Conservation (phyloP, 2,888 invertebrate genomes). For the Archaeoteleia sp. region DNA sequence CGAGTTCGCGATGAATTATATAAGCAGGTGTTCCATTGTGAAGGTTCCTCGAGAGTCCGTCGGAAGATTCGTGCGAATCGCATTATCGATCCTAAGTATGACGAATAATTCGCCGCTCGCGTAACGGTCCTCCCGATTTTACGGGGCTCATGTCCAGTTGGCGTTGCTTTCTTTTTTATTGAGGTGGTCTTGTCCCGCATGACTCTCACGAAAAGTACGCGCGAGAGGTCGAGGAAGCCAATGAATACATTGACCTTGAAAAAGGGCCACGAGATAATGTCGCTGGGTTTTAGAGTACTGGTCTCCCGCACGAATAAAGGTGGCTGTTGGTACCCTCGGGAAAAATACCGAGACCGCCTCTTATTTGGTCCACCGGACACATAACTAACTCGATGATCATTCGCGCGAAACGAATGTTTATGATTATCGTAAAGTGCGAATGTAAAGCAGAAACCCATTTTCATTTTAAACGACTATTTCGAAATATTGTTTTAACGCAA, state of each 20-base stretch:
- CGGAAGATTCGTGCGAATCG: conserved; percentile 15
- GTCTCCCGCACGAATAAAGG: conserved; percentile 22
- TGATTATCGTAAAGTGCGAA: conserved; percentile 43
- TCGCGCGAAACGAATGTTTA: conserved; percentile 38
- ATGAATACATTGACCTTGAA: conserved; percentile 66
- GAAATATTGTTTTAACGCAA: conserved; percentile 20
- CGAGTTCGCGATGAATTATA: conserved; percentile 1
- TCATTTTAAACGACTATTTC: conserved; percentile 12
- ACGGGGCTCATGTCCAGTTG: conserved; percentile 16
- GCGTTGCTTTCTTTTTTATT: conserved; percentile 16
- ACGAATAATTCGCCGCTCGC: conserved; percentile 15
- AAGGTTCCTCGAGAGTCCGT: not conserved
- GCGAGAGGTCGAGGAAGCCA: conserved; percentile 61
- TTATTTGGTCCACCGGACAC: conserved; percentile 20
- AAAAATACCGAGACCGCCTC: conserved; percentile 41
- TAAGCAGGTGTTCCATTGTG: conserved; percentile 10
- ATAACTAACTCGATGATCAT: conserved; percentile 42
- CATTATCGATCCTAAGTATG: conserved; percentile 30
- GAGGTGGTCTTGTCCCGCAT: conserved; percentile 7
- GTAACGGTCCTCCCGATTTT: conserved; percentile 20
- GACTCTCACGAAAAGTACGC: conserved; percentile 44
- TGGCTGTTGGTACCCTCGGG: conserved; percentile 31
- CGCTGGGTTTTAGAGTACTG: conserved; percentile 37
- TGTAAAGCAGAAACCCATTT: conserved; percentile 39
- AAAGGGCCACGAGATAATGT: conserved; percentile 47